Base-by-base conservation (phyloP, 2,113 vertebrate genomes). In the Tenebrosternarchus preto region DNA sequence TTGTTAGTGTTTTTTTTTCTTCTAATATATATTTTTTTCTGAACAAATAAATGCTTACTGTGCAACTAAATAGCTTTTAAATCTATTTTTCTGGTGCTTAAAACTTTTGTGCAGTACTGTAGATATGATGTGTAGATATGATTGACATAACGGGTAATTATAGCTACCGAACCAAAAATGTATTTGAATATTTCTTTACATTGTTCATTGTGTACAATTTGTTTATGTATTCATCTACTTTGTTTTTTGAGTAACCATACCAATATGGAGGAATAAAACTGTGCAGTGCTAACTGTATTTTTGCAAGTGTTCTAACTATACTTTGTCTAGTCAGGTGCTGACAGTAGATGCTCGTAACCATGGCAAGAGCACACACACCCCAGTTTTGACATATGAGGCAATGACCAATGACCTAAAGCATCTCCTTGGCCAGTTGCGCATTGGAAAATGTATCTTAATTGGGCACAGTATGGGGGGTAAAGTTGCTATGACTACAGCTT, bases 391-490 rank as follows among this genome's bases (percentile, higher is more conserved):
- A 0, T 99, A 98, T 0, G 93, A 96, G 79, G 94, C 90, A 0
- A 98, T 98, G 98, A 92, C 92, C 36, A 72, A 81, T 7, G 98
- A 99, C 0, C 84, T 98, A 68, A 94, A 92, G 77, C 91, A 93
- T 43, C 93, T 99, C 24, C 92, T 99, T 33, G 64, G 63, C 59
- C 91, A 88, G 88, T 91, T 98, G 82, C 93, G 77, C 79, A 93
- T 99, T 25, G 80, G 85, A 43, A 94, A 94, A 86, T 97, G 96
- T 17, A 88, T 97, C 87, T 90, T 99, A 1, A 80, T 99, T 53
- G 98, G 98, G 29, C 97, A 99, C 89, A 98, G 97, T 91, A 98
- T 99, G 98, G 98, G 98, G n/a, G 98, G 98, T 68, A 98, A 96
- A 85, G 96, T 96, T 0, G 97, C 97, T 82, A 99, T 99, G 97